Base-by-base conservation (phyloP, 2,888 invertebrate species). In the Acronicta aceris region DNA sequence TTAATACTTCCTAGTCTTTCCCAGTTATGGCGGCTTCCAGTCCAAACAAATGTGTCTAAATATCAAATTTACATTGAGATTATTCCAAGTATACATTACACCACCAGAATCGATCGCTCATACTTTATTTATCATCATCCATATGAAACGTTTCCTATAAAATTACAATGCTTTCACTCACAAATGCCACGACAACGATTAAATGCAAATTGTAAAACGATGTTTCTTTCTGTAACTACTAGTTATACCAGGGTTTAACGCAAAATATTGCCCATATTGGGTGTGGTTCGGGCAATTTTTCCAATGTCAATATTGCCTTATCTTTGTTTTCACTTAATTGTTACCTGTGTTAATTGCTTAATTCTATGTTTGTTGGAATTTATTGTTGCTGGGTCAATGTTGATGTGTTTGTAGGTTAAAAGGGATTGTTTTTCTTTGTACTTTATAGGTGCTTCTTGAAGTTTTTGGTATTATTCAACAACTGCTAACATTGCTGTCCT, bases 181-280 rank as follows among this genome's bases (percentile, higher is more conserved):
- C 81, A 84, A 86, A 88, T 87, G 85, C 79, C 85, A 80, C 84
- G 84, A 66, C 51, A 53, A 42, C 83, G 85, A 88, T 89, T 89
- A 89, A 84, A 89, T 87, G 83, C 74, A 80, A 84, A 87, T n/a
- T 71, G 30, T 10, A 50, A 50, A 3, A 45, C 69, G 54, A 54
- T 70, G 56, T 65, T 86, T 85, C 56, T 67, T 71, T 65, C 42
- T 43, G 57, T 58, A 74, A 67, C 63, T 43, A 69, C 65, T 72
- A 59, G 64, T 46, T 48, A 47, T 49, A 57, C 52, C 65, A 57
- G 36, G 47, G 52, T 64, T 71, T 71, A 66, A 42, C 41, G 52
- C 45, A 65, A 58, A 65, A 74, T 76, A 74, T 76, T 76, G 46
- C 38, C 65, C 47, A 60, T 71, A 30, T 55, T 55, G 58, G 63